phyloP scores from a whole-genome alignment of 2,888 invertebrate species.

The Digitonthophagus gazella region DNA sequence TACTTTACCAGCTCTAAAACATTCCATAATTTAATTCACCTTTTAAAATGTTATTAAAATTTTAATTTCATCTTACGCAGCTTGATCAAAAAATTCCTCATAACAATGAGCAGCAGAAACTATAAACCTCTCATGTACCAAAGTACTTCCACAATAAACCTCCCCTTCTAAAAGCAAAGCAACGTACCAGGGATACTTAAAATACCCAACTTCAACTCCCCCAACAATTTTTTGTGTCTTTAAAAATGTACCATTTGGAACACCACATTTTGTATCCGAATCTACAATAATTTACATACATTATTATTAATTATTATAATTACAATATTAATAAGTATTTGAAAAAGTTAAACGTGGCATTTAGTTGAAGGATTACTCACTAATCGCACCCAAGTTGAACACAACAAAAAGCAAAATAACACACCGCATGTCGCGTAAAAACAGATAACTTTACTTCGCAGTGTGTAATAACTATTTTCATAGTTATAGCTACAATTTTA shows the following conservation, averaged over 20 bases:
- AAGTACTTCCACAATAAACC: constrained; percentile 44
- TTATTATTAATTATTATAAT: no score
- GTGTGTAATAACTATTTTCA: no score
- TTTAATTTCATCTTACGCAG: constrained; percentile 32
- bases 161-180: constrained; percentile 40
- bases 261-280: background rate
- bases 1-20: background rate
- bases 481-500: background rate
- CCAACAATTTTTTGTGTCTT: constrained; percentile 42
- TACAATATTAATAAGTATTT: no score
- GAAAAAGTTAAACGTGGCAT: background rate
- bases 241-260: background rate
- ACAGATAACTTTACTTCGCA: no score
- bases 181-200: constrained; percentile 49
- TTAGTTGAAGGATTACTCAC: background rate
- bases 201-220: constrained; percentile 47
- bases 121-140: constrained; percentile 42
- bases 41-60: background rate
- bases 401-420: background rate
- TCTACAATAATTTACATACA: background rate
- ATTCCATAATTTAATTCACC: background rate
- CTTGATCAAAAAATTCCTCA: constrained; percentile 34
- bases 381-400: background rate
- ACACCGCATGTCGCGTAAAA: background rate
- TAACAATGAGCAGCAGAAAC: constrained; percentile 49